Base-by-base conservation (phyloP, 2,888 invertebrate genomes). In the Pocota personata region DNA sequence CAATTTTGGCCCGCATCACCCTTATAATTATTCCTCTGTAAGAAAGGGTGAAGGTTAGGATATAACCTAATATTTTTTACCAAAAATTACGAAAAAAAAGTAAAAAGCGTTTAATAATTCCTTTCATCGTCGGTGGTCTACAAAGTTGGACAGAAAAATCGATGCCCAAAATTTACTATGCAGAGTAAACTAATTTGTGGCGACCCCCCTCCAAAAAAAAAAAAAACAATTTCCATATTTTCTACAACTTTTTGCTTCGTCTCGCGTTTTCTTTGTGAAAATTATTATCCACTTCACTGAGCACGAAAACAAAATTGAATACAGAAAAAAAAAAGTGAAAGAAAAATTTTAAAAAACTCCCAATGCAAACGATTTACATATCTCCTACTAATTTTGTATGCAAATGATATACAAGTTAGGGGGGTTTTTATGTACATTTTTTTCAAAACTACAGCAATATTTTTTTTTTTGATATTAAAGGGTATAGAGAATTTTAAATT, bases 71-170 rank as follows among this genome's bases (percentile, higher is more conserved):
- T 6, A 48, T 48, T 40, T 30, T 19, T 0, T 10, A 14, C 19
- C 12, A 27, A 10, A 66, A 37, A 8, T 30, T 19, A 46, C 7
- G 10, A 46, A 12, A n/a, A 16, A 52, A 43, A 6, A 2, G n/a
- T n/a, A 24, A 46, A 75, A 37, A 52, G n/a, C n/a, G n/a, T 50
- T 37, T 37, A 40, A 37, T 40, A 58, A 64, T 27, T 48, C 40
- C 43, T 62, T 67, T 73, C 43, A 58, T 77, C 35, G 57, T 77
- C 43, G 62, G 71, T 52, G 43, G 66, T 66, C 71, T 72, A 58
- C 66, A 48, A 71, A 82, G 55, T 69, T 77, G 66, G 71, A 77
- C 71, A 75, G 72, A 79, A 84, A 84, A 80, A 80, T 84, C 84
- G 80, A 84, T 84, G 71, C 27, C 80, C 80, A 76, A 64, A 50